These are phyloP conservation scores for Apamea epomidion DNA, from an alignment of 2,888 invertebrate species.

Conservation along the genomic window DNA sequence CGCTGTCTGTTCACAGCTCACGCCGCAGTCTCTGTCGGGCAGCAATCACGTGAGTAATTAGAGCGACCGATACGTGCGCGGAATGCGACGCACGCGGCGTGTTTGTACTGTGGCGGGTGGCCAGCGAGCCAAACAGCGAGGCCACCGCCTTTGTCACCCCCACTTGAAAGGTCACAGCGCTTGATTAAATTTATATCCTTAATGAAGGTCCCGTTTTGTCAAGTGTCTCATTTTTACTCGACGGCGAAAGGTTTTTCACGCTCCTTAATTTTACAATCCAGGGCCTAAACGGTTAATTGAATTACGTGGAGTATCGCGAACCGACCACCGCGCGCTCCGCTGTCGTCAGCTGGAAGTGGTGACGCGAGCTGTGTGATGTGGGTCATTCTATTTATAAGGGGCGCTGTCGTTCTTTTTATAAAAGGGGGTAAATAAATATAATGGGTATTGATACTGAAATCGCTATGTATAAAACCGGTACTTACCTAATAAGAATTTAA, in stretches of 20 bases:
- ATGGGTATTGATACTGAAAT: not conserved
- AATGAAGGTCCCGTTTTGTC: constrained; percentile 67
- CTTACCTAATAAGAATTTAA: not conserved
- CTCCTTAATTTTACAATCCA: constrained; percentile 60
- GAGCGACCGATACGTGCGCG: constrained; percentile 71
- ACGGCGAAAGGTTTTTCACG: constrained; percentile 58
- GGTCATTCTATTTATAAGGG: constrained; percentile 33
- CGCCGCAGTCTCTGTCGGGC: constrained; percentile 25
- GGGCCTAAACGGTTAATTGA: constrained; percentile 60
- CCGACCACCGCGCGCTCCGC: not conserved
- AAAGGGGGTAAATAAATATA: not conserved
- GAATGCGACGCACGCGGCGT: constrained; percentile 62
- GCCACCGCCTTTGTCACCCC: constrained; percentile 11
- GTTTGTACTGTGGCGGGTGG: constrained; percentile 39
- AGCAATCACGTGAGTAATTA: constrained; percentile 77
- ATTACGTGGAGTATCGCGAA: constrained; percentile 51
- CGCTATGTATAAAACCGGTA: not conserved
- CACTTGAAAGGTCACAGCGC: constrained; percentile 49
- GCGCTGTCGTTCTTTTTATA: constrained; percentile 6
- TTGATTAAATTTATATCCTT: constrained; percentile 63
- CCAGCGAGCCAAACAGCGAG: constrained; percentile 9
- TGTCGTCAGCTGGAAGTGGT: constrained; percentile 28
- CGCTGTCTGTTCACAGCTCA: constrained; percentile 20
- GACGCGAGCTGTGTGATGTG: constrained; percentile 35
- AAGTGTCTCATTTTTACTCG: constrained; percentile 65